These are phyloP conservation scores for Caloenas nicobarica DNA, from an alignment of 2,113 vertebrate genomes.

Conservation along the genomic window DNA sequence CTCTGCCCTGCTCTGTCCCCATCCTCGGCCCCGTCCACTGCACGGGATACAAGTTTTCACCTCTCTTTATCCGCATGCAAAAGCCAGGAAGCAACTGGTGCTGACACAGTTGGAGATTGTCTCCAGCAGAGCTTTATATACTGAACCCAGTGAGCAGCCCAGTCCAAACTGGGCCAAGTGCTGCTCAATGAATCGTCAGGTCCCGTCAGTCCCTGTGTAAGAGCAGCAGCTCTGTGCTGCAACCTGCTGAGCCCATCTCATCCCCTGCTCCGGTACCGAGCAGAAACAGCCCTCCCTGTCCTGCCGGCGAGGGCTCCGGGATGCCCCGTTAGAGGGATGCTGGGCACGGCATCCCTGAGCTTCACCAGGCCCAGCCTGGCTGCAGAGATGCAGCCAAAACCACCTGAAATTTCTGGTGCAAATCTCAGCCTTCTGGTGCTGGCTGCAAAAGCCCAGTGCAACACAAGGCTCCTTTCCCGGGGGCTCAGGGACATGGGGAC, in stretches of 20 bases:
- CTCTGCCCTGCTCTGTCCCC: neutral
- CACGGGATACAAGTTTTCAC: accelerated
- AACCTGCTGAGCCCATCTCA: neutral
- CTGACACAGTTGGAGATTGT: neutral
- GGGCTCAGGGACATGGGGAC: neutral
- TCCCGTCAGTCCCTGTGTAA: neutral
- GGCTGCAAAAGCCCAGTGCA: neutral
- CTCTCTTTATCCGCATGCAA: neutral
- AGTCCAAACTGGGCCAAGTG: neutral
- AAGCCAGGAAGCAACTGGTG: neutral
- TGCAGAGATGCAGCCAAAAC: accelerated
- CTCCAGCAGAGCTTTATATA: neutral
- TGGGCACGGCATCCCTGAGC: neutral
- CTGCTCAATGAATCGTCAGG: neutral
- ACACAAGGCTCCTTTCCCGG: neutral
- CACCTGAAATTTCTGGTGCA: neutral
- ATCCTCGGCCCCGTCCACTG: accelerated
- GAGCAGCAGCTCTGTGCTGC: neutral
- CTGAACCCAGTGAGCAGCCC: neutral
- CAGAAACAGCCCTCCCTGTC: neutral
- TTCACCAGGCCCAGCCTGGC: neutral
- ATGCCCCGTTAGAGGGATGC: neutral
- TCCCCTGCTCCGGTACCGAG: neutral
- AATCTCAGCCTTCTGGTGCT: neutral
- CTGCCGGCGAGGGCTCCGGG: accelerated